Percentiles rank a stretch among this genome's conserved stretches.
These are phyloP conservation scores for Tachina fera DNA, from an alignment of 2,888 invertebrate genomes.

Conservation along the genomic window DNA sequence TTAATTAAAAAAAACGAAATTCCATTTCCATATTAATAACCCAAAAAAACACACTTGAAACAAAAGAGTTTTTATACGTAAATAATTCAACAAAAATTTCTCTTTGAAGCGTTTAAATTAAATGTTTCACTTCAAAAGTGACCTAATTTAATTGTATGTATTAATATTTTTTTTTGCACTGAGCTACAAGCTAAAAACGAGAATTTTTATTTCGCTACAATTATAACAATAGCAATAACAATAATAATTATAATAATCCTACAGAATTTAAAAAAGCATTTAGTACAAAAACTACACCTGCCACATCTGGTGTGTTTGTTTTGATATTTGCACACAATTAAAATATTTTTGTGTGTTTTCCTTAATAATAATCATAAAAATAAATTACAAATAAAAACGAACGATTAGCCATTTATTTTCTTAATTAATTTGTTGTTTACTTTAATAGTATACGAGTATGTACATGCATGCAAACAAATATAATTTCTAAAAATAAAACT, in stretches of 20 bases:
- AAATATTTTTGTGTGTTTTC: slow-evolving; percentile 44
- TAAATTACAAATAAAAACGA: slow-evolving; percentile 24
- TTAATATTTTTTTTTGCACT: slow-evolving; percentile 16
- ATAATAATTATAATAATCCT: background rate
- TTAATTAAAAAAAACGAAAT: slow-evolving; percentile 22
- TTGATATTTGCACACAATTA: slow-evolving; percentile 56
- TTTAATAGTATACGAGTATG: background rate
- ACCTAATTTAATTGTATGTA: slow-evolving; percentile 51
- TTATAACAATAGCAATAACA: background rate
- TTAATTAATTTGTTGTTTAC: slow-evolving; percentile 3
- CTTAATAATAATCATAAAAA: slow-evolving; percentile 22
- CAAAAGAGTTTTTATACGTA: slow-evolving; percentile 40
- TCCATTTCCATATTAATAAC: slow-evolving; percentile 11
- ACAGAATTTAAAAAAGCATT: background rate
- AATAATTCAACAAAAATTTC: slow-evolving; percentile 28
- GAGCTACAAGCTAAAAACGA: background rate
- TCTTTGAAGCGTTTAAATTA: slow-evolving; percentile 16
- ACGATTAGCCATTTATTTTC: slow-evolving; percentile 19
- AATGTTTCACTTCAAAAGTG: slow-evolving; percentile 55
- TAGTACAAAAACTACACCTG: slow-evolving; percentile 48
- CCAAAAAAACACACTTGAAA: slow-evolving; percentile 52
- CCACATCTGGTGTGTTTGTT: slow-evolving; percentile 57
- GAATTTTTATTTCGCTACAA: slow-evolving; percentile 13
- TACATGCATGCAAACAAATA: no score
- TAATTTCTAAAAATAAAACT: slow-evolving; percentile 14